Evolutionary conservation across 2,888 invertebrate species (phyloP), one percentile per base, ranked within the genome.

Genomic region (Meteorus colon): DNA sequence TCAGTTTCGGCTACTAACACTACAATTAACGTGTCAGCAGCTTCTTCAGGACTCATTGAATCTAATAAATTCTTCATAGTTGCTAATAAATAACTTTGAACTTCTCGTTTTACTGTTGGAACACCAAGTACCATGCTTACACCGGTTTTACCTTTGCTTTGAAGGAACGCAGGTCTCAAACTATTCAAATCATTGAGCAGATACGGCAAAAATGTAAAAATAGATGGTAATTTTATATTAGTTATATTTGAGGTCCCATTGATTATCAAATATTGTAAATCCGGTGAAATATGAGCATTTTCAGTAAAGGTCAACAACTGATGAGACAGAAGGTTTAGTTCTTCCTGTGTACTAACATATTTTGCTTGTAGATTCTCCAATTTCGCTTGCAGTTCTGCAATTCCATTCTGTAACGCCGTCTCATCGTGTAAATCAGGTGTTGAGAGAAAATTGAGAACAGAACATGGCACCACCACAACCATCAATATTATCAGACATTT

Each of bases 1-100:
- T 97, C 96, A 34, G 94, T 94, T 92, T 98, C 98, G 0, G 97
- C 97, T 66, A 98, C 93, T 86, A 96, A 95, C 2, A 98, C 94
- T 6, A 98, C 93, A 77, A 98, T 95, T 29, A 97, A 90, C 0
- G 95, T 93, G 86, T 96, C 95, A n/a, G 93, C 92, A 69, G 94
- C 93, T 80, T 95, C 94, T 8, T 92, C 91, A 2, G 92, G 91
- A 69, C 91, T 93, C 94, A 98, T 94, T 71, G 95, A 95, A 75
- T 93, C 93, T 68, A 98, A 91, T 31, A 98, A 91, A 88, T 96
- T 96, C 90, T 95, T 94, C 71, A 98, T 90, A 0, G 98, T 98
- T 34, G 95, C 92, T 89, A 96, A 91, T 55, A 98, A 91, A 89
- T 98, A 98, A 81, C 93, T 95, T 86, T 97, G 96, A 82, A 96